Evolutionary conservation across 2,888 invertebrate genomes (phyloP).

Genomic region (Crossocerus cetratus): DNA sequence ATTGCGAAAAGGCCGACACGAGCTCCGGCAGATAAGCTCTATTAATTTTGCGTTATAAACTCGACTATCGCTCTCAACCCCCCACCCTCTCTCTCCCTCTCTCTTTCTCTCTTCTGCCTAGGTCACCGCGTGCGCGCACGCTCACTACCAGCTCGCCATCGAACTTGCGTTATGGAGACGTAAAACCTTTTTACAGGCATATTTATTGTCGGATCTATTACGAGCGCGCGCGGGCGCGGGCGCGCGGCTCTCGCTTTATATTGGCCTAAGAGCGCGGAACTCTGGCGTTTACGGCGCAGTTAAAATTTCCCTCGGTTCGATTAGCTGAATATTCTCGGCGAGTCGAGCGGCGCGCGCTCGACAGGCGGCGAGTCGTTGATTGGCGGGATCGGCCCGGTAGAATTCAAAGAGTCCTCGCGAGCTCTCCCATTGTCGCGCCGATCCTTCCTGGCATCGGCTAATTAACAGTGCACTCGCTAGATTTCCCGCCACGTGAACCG

Average conservation of each 20-base stretch:
- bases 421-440: no score
- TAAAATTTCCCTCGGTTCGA: conserved; percentile 33
- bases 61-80: conserved; percentile 42
- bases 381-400: not conserved
- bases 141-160: conserved; percentile 20
- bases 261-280: conserved; percentile 3
- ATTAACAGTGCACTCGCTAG: no score
- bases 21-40: conserved; percentile 70
- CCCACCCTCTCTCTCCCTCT: not conserved
- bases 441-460: no score
- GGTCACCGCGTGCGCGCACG: no score
- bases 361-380: not conserved
- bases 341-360: not conserved
- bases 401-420: not conserved
- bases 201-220: conserved; percentile 53
- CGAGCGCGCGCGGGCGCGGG: conserved; percentile 10
- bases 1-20: conserved; percentile 69
- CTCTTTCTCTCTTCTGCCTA: no score
- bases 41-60: conserved; percentile 76
- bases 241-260: conserved; percentile 14
- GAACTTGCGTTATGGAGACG: conserved; percentile 48
- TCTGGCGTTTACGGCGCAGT: conserved; percentile 33
- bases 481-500: no score
- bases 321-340: not conserved
- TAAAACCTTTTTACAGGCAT: conserved; percentile 53